These are phyloP conservation scores for Eilema sororculum DNA, from an alignment of 2,888 invertebrate genomes.

Conservation along the genomic window DNA sequence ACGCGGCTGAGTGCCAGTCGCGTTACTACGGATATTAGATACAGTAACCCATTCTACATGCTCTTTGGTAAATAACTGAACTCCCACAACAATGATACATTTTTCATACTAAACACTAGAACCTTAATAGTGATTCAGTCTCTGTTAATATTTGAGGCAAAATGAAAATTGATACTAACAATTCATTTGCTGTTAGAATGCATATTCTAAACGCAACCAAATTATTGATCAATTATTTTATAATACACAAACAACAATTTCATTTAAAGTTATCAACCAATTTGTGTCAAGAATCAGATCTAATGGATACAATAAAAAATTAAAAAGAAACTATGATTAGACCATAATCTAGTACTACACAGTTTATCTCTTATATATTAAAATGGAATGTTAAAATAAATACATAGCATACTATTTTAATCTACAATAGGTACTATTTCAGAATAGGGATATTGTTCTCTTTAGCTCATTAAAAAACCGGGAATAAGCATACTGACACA, in stretches of 20 bases:
- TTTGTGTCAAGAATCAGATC: background rate
- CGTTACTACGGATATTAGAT: background rate
- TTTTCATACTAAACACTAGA: slow-evolving; percentile 4
- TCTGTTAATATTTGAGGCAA: background rate
- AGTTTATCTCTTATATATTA: background rate
- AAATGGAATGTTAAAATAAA: slow-evolving; percentile 2
- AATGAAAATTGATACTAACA: background rate
- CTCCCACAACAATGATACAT: background rate
- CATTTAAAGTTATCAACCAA: background rate
- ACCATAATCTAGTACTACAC: background rate
- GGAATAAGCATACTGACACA: background rate
- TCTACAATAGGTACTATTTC: background rate
- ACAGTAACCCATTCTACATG: background rate
- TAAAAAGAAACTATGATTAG: background rate
- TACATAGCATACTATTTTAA: background rate
- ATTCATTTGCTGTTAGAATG: background rate
- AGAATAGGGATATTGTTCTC: background rate
- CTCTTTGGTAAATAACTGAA: slow-evolving; percentile 4
- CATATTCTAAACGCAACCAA: background rate
- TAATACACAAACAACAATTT: background rate
- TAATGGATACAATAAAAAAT: background rate
- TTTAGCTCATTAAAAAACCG: background rate
- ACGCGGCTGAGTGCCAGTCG: background rate
- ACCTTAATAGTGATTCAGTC: slow-evolving; percentile 2
- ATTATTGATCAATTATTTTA: background rate